Base-by-base conservation (phyloP, 2,888 invertebrate species). In the Drosophila quasianomalipes region DNA sequence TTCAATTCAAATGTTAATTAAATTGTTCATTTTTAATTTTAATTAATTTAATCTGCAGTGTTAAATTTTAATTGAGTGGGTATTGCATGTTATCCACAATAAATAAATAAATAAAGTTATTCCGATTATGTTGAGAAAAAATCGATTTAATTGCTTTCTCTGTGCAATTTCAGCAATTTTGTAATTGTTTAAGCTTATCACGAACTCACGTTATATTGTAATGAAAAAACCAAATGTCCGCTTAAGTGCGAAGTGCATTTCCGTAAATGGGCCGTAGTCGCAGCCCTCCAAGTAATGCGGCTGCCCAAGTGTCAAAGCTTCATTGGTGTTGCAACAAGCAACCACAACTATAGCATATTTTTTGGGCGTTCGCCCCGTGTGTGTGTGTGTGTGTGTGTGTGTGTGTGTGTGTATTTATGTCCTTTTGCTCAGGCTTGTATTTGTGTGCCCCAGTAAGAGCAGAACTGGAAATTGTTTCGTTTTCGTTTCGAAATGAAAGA, bases 401-500 rank as follows among this genome's bases (percentile, higher is more conserved):
- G 6, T 51, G 44, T 30, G 35, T 66, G 26, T 47, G 6, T 51
- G 44, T 30, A 26, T 63, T 35, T 55, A 28, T 67, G 33, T 26
- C 14, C 16, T 4, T 47, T 22, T 16, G 47, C 6, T 2, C 65
- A 10, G 31, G 57, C 35, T 51, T 63, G 37, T 70, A 30, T 75
- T 49, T 52, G 30, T 65, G 59, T 65, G 79, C 39, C 71, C 76
- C 65, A 73, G 72, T 77, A 78, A 61, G 62, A 73, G 75, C 72
- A 81, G 70, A 62, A 70, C 66, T 81, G 79, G 78, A 70, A 83
- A 89, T 89, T 85, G 90, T 89, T 90, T 85, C 90, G 77, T 74
- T 82, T 74, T 79, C 67, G 76, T 88, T 89, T 80, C 74, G 74
- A 89, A 91, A 91, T 89, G 78, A 91, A 91, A 89, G 88, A 87